These are phyloP conservation scores for Dicyrtoma fusca DNA, from an alignment of 2,888 invertebrate genomes.

Conservation along the genomic window DNA sequence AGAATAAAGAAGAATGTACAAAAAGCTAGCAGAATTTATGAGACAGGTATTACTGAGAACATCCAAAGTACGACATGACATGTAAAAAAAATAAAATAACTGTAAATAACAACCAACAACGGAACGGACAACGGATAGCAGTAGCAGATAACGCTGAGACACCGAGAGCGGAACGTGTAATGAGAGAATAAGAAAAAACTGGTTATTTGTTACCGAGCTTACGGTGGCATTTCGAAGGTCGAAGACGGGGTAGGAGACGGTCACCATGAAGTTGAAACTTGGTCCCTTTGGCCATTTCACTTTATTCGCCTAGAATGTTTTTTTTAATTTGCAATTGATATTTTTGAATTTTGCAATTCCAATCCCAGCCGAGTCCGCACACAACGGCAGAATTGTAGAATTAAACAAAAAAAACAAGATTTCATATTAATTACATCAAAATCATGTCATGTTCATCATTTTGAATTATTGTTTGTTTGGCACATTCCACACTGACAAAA, in stretches of 20 bases:
- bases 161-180: constrained; percentile 4
- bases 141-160: neutral
- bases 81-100: neutral
- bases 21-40: neutral
- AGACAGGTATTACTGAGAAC: neutral
- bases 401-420: constrained; percentile 4
- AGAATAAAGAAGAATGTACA: neutral
- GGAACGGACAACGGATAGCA: neutral
- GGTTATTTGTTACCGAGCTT: constrained; percentile 51
- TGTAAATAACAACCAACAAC: neutral
- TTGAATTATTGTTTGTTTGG: neutral
- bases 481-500: constrained; percentile 16
- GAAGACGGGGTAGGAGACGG: constrained; percentile 64
- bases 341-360: neutral
- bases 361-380: too few relatives aligned
- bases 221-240: constrained; percentile 61
- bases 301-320: constrained; percentile 24
- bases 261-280: constrained; percentile 61
- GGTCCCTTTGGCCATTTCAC: constrained; percentile 38
- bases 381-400: too few relatives aligned
- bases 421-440: constrained; percentile 15
- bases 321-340: neutral
- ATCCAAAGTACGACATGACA: neutral
- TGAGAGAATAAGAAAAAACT: neutral
- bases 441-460: neutral